phyloP scores from a whole-genome alignment of 1,140 invertebrate species.

The Procambarus clarkii region DNA sequence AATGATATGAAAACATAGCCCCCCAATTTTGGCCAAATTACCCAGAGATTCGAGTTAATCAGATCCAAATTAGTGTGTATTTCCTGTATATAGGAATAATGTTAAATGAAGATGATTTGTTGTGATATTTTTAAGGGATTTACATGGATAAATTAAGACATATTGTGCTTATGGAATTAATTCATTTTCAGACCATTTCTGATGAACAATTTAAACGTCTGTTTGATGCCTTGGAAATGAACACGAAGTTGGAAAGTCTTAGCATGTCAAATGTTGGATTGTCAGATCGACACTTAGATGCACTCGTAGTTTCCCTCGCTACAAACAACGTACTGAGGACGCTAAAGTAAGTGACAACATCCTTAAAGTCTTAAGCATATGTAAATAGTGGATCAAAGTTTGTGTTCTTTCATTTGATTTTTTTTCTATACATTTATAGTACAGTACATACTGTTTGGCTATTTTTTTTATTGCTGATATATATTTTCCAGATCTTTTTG shows the following conservation, averaged over 20 bases:
- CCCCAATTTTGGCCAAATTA: too few relatives aligned
- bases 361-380: not conserved
- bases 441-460: too few relatives aligned
- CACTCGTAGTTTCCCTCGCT: constrained; percentile 89
- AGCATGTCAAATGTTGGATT: constrained; percentile 95
- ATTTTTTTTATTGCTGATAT: too few relatives aligned
- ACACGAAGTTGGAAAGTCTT: constrained; percentile 93
- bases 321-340: constrained; percentile 91
- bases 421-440: too few relatives aligned
- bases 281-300: constrained; percentile 89
- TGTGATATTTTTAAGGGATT: not conserved
- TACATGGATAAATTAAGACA: not conserved
- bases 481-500: too few relatives aligned
- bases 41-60: too few relatives aligned
- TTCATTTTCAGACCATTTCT: constrained; percentile 90
- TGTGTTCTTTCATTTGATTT: too few relatives aligned
- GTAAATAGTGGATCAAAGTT: too few relatives aligned
- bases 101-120: too few relatives aligned
- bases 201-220: constrained; percentile 95
- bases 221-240: constrained; percentile 90
- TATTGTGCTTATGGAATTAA: constrained; percentile 7
- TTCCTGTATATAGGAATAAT: too few relatives aligned
- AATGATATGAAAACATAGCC: too few relatives aligned
- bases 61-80: too few relatives aligned
- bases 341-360: constrained; percentile 82